Evolutionary conservation across 64 coral and sea anemone genomes (phyloP), one percentile per base, ranked within the genome.

Genomic region (Actinia equina): DNA sequence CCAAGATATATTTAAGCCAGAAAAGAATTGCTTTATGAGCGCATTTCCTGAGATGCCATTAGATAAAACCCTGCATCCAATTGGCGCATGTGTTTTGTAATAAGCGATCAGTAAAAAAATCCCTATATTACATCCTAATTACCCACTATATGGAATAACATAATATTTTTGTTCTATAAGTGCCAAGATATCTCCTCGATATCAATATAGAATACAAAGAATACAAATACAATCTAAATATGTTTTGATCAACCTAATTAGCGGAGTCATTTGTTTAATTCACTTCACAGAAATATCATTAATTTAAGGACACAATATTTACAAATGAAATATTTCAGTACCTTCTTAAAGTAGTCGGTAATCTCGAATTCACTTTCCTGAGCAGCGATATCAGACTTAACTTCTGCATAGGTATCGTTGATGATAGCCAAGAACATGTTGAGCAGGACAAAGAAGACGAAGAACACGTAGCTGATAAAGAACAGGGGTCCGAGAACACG

Each of bases 391-490:
- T 99, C 94, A 42, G 97, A 91, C 70, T 99, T 99, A 27, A 99
- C 97, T 86, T 99, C 97, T 3, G 97, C 97, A 71, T 99, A 99
- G 2, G 97, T 99, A 64, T 99, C 97, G 49, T 99, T 99, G 64
- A 99, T 99, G 83, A 99, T 99, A 77, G 97, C 97, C 85, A 99
- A 83, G 88, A 99, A 99, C 97, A 99, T 99, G 88, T 99, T 99
- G 88, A 99, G 97, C 43, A 99, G 67, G 10, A 99, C 97, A 62
- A 99, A 99, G 97, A 99, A 99, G 59, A 99, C 97, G 82, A 99
- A 99, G 91, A 99, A 99, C 51, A 99, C 97, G 23, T 99, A 99
- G 16, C 90, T 95, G 41, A 98, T 98, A 76, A 98, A 98, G 88
- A 98, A 98, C 23, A 77, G 59, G 17, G 96, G 96, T 23, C 96